Evolutionary conservation across 1,140 invertebrate species (phyloP).

Genomic region (Acyrthosiphon pisum): DNA sequence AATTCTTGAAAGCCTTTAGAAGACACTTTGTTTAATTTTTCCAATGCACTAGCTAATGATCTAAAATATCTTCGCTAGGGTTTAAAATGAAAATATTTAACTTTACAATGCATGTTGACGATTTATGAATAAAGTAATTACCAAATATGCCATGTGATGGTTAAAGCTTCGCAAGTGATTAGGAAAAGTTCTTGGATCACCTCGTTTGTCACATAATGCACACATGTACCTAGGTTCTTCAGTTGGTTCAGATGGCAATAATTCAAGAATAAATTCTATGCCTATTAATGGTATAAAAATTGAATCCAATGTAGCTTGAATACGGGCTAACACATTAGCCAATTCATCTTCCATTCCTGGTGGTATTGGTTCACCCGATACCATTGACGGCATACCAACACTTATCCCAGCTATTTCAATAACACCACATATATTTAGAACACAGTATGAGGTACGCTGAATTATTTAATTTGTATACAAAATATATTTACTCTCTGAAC

Average conservation of each 20-base stretch:
- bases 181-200: conserved; percentile 76
- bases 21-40: conserved; percentile 52
- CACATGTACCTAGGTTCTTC: conserved; percentile 76
- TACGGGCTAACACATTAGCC: conserved; percentile 66
- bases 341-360: conserved; percentile 75
- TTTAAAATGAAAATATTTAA: neutral
- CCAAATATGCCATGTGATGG: conserved; percentile 71
- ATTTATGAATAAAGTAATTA: conserved; percentile 61
- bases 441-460: neutral
- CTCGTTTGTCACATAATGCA: conserved; percentile 77
- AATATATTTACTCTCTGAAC: conserved; percentile 45
- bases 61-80: conserved; percentile 59
- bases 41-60: conserved; percentile 54
- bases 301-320: conserved; percentile 67
- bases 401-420: neutral
- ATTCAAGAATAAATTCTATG: conserved; percentile 75
- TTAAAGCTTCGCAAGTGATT: conserved; percentile 77
- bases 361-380: conserved; percentile 73
- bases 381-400: conserved; percentile 62
- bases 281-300: conserved; percentile 65
- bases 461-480: neutral
- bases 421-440: neutral
- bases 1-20: conserved; percentile 54
- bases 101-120: neutral
- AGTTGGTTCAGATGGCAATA: conserved; percentile 66